These are phyloP conservation scores for Chrysogorgia sp. DNA, from an alignment of 92 coral and sea anemone genomes.

Conservation along the genomic window DNA sequence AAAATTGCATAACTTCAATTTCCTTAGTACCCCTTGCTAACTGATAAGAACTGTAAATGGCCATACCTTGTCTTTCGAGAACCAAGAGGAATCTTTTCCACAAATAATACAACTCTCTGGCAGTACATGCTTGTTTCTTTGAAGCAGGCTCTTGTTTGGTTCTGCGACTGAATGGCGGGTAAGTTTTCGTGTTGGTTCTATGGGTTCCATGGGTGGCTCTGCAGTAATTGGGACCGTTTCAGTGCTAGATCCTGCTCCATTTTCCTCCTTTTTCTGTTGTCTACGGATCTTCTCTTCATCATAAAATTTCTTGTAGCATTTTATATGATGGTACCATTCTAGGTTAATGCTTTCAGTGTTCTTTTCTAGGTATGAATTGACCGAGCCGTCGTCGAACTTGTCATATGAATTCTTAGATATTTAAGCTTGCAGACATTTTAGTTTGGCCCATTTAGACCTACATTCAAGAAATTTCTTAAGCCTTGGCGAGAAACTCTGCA, in stretches of 20 bases:
- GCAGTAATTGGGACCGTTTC: no score
- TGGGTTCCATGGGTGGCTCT: no score
- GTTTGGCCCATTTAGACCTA: constrained; percentile 46
- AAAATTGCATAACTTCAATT: no score
- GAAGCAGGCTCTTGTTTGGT: constrained; percentile 7
- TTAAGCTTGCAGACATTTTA: constrained; percentile 42
- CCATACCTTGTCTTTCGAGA: constrained; percentile 1
- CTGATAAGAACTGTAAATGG: no score
- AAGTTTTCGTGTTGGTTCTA: no score
- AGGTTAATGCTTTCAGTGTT: constrained; percentile 43
- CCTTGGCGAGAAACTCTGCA: constrained; percentile 35
- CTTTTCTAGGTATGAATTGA: constrained; percentile 46
- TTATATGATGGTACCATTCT: constrained; percentile 47
- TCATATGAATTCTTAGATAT: constrained; percentile 45
- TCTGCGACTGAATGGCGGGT: no score
- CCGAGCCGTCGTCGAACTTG: constrained; percentile 47
- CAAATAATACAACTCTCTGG: constrained; percentile 18
- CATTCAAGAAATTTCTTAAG: constrained; percentile 51
- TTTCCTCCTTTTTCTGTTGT: constrained; percentile 42
- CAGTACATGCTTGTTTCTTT: constrained; percentile 16
- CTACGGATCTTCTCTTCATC: constrained; percentile 41
- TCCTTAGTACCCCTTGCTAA: no score
- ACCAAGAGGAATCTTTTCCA: constrained; percentile 25
- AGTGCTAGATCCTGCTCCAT: not conserved
- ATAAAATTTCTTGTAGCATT: constrained; percentile 45